Percentiles rank a stretch among this genome's conserved stretches.
These are phyloP conservation scores for Tridacna gigas DNA, from an alignment of 2,888 invertebrate species.

Conservation along the genomic window DNA sequence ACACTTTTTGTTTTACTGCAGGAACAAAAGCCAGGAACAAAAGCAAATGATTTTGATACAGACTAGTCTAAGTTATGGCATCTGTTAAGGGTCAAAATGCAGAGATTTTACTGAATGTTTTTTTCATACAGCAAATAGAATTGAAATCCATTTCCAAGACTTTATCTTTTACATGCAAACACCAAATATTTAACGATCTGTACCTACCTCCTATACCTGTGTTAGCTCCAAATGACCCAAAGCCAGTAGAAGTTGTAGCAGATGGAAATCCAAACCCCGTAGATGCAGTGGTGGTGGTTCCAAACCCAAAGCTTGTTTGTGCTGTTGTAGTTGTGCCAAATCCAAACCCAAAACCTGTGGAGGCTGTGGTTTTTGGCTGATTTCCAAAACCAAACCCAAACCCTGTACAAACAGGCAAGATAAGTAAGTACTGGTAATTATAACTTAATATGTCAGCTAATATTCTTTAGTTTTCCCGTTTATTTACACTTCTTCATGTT, in stretches of 20 bases:
- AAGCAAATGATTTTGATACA: no score
- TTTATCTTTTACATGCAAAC: not conserved
- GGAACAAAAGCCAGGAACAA: no score
- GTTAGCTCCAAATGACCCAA: constrained; percentile 29
- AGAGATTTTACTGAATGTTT: no score
- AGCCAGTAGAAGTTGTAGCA: constrained; percentile 20
- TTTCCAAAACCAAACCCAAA: constrained; percentile 43
- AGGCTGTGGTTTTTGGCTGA: constrained; percentile 39
- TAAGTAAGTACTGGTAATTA: no score
- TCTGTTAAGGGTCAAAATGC: no score
- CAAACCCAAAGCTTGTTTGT: constrained; percentile 47
- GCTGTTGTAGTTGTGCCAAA: constrained; percentile 27
- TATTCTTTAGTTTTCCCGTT: no score
- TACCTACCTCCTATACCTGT: constrained; percentile 62
- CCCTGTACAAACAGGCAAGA: not conserved
- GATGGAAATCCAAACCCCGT: constrained; percentile 45
- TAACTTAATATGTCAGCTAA: no score
- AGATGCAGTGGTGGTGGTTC: constrained; percentile 35
- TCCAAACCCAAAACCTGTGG: constrained; percentile 43
- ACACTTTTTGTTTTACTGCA: no score
- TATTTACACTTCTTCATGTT: no score
- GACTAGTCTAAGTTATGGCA: no score
- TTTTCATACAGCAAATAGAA: no score
- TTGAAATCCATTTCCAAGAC: not conserved
- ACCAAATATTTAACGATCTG: not conserved